A percentile compares a stretch with the other conserved stretches of the same genome.
phyloP scores from a whole-genome alignment of 2,113 vertebrate genomes.

The Zeus faber region DNA sequence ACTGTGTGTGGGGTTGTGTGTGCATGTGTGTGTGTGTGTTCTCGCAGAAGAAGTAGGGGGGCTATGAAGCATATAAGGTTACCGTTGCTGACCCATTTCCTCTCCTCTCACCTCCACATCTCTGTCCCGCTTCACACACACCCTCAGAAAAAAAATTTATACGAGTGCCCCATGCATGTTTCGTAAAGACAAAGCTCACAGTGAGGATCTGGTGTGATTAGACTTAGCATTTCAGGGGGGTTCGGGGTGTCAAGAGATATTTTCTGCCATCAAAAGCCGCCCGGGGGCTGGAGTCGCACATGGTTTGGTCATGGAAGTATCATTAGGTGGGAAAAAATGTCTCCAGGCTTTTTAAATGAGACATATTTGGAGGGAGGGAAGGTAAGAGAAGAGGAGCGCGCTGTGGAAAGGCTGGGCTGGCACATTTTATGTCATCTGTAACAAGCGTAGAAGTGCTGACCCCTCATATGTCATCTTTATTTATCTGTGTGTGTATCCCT shows the following conservation, averaged over 20 bases:
- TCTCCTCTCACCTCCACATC: constrained; percentile 46
- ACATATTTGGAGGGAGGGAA: neutral
- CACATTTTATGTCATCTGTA: constrained; percentile 21
- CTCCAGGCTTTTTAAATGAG: constrained; percentile 2
- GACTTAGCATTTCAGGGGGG: constrained; percentile 46
- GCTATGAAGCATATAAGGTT: constrained; percentile 64
- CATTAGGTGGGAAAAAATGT: too few relatives aligned
- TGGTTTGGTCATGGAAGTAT: too few relatives aligned
- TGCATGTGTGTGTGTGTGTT: constrained; percentile 9
- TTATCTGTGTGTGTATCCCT: constrained; percentile 30
- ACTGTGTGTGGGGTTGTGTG: neutral
- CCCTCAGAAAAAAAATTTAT: too few relatives aligned
- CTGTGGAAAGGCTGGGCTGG: constrained; percentile 9
- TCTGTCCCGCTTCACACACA: constrained; percentile 38
- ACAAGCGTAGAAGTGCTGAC: constrained; percentile 57
- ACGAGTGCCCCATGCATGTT: too few relatives aligned
- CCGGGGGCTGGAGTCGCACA: too few relatives aligned
- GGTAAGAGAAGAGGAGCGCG: neutral
- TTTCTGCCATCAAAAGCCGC: too few relatives aligned
- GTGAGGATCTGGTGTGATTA: constrained; percentile 39
- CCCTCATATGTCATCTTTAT: too few relatives aligned
- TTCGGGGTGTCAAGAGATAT: constrained; percentile 13
- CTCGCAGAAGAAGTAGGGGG: constrained; percentile 1
- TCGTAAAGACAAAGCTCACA: constrained; percentile 23
- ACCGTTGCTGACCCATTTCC: constrained; percentile 60